These are phyloP conservation scores for Chironomus tepperi DNA, from an alignment of 1,140 invertebrate genomes.

Conservation along the genomic window DNA sequence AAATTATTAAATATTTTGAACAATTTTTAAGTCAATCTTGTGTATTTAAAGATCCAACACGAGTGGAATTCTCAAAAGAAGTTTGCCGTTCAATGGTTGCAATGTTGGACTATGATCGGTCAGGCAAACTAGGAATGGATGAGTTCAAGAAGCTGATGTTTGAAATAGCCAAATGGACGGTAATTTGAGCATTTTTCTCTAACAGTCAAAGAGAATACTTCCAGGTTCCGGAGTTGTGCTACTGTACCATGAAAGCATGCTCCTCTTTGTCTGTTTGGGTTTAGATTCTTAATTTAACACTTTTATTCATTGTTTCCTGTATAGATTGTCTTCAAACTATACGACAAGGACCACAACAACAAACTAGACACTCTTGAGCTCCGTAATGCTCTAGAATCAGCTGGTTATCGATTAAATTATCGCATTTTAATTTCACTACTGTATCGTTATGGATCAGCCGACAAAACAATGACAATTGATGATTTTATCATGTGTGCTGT, in stretches of 20 bases:
- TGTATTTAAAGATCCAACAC: too few species aligned
- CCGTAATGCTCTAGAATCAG: slow-evolving; percentile 73
- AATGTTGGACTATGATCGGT: slow-evolving; percentile 85
- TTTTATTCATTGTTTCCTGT: too few species aligned
- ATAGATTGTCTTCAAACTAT: slow-evolving; percentile 78
- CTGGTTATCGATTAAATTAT: slow-evolving; percentile 85
- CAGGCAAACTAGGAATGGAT: slow-evolving; percentile 88
- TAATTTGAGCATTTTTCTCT: slow-evolving; percentile 60
- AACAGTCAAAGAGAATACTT: too few species aligned
- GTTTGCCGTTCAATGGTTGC: slow-evolving; percentile 92
- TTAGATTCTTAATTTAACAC: too few species aligned
- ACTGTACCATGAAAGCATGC: too few species aligned
- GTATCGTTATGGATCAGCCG: slow-evolving; percentile 77
- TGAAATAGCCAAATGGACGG: slow-evolving; percentile 85
- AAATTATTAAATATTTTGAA: too few species aligned
- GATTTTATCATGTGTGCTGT: slow-evolving; percentile 93
- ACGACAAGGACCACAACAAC: slow-evolving; percentile 74
- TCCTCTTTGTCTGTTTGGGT: too few species aligned
- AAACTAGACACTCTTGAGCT: slow-evolving; percentile 76
- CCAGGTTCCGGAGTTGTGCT: too few species aligned
- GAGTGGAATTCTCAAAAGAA: slow-evolving; percentile 76
- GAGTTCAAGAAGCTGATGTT: slow-evolving; percentile 85
- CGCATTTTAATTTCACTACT: slow-evolving; percentile 79
- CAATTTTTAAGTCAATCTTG: slow-evolving; percentile 44
- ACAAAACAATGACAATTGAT: slow-evolving; percentile 81